phyloP scores from a whole-genome alignment of 64 coral and sea anemone species.

The Stichodactyla helianthus region DNA sequence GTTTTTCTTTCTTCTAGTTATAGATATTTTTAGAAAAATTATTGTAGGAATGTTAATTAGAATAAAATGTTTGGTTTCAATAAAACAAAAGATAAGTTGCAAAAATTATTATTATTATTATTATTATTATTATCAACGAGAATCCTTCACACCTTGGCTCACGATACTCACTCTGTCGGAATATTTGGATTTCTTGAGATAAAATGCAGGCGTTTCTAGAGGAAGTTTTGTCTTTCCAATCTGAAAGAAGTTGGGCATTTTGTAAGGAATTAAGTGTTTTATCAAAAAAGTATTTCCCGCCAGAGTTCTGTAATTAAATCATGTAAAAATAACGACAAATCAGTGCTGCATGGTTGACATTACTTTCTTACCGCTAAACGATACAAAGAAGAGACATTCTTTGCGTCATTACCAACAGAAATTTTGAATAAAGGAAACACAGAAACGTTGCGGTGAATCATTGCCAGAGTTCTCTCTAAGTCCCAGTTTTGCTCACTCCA shows the following conservation, averaged over 20 bases:
- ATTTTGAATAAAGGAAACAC: background rate
- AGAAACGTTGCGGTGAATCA: background rate
- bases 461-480: background rate
- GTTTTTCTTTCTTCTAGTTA: too few species aligned
- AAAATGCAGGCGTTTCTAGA: constrained; percentile 2
- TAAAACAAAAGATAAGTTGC: too few species aligned
- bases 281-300: background rate
- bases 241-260: background rate
- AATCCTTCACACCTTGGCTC: background rate
- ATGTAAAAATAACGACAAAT: background rate
- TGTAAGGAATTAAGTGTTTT: background rate
- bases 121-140: too few species aligned
- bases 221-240: background rate
- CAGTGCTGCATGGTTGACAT: background rate
- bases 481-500: constrained; percentile 11
- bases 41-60: too few species aligned
- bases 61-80: too few species aligned
- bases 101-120: too few species aligned
- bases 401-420: background rate
- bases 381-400: background rate
- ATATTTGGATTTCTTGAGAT: background rate
- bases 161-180: background rate
- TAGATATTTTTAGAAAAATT: too few species aligned
- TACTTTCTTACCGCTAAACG: background rate
- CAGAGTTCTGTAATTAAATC: background rate